These are phyloP conservation scores for Dromius quadrimaculatus DNA, from an alignment of 2,888 invertebrate genomes.

Conservation along the genomic window DNA sequence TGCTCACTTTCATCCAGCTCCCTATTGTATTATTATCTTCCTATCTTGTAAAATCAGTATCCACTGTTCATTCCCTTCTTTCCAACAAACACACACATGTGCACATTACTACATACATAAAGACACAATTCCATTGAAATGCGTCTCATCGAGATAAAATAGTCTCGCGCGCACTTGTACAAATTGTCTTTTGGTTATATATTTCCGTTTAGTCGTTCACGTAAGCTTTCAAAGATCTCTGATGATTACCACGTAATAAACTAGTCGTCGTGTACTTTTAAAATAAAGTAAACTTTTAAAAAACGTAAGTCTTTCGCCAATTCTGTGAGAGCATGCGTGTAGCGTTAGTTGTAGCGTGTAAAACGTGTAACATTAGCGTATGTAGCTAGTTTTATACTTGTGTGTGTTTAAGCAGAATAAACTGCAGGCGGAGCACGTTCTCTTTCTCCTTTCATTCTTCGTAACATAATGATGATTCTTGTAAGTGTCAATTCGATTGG, in stretches of 20 bases:
- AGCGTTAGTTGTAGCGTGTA: slow-evolving; percentile 48
- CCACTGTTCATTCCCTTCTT: slow-evolving; percentile 8
- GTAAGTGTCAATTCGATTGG: slow-evolving; percentile 53
- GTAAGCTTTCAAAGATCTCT: slow-evolving; percentile 65
- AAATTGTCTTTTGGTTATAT: slow-evolving; percentile 30
- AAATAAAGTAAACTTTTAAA: slow-evolving; percentile 57
- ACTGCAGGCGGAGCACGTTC: slow-evolving; percentile 48
- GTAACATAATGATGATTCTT: slow-evolving; percentile 48
- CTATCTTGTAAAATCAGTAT: slow-evolving; percentile 1
- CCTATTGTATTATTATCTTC: slow-evolving; percentile 5
- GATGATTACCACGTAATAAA: slow-evolving; percentile 53
- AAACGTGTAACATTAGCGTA: slow-evolving; percentile 58
- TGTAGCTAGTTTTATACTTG: slow-evolving; percentile 66
- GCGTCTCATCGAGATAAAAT: slow-evolving; percentile 14
- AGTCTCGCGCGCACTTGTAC: slow-evolving; percentile 41
- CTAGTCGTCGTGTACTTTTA: slow-evolving; percentile 52
- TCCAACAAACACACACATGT: slow-evolving; percentile 33
- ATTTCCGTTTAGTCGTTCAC: slow-evolving; percentile 53
- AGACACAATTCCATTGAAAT: slow-evolving; percentile 9
- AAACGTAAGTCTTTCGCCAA: slow-evolving; percentile 64
- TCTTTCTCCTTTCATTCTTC: slow-evolving; percentile 49
- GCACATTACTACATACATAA: slow-evolving; percentile 50
- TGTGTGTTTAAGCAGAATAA: slow-evolving; percentile 49
- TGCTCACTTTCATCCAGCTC: slow-evolving; percentile 14
- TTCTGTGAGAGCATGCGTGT: slow-evolving; percentile 54